phyloP scores from a whole-genome alignment of 2,797 vertebrate species.

The Clangula hyemalis region DNA sequence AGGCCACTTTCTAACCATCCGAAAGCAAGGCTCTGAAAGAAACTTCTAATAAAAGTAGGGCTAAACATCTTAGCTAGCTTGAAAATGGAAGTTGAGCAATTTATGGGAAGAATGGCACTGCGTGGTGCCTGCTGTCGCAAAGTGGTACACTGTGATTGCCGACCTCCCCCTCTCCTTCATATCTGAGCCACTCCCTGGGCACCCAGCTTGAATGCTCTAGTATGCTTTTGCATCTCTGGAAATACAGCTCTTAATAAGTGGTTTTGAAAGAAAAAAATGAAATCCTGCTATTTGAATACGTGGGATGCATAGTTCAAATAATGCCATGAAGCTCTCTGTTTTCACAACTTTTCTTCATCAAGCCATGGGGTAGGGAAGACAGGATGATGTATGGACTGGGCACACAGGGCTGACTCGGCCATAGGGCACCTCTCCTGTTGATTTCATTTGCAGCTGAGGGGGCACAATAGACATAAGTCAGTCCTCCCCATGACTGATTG shows the following conservation, averaged over 20 bases:
- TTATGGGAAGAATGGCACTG: not conserved
- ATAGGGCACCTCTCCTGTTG: not conserved
- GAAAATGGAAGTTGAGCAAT: not conserved
- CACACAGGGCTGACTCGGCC: not conserved
- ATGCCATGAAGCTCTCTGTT: not conserved
- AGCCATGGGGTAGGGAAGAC: not conserved
- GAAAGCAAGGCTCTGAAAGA: not conserved
- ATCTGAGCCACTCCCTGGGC: not conserved
- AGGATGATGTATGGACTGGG: not conserved
- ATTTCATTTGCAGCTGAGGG: not conserved
- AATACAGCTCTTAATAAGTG: not conserved
- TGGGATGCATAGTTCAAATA: not conserved
- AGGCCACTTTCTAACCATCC: not conserved
- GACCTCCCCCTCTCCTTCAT: not conserved
- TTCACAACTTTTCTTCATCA: not conserved
- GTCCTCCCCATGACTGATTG: not conserved
- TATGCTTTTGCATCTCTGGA: not conserved
- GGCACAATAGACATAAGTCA: not conserved
- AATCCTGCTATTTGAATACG: not conserved
- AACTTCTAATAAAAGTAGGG: not conserved
- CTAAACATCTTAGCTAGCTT: not conserved
- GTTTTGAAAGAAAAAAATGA: not conserved
- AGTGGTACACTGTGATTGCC: not conserved
- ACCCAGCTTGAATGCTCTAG: not conserved
- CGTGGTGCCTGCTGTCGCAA: rapidly evolving